phyloP scores from a whole-genome alignment of 1,140 invertebrate species.

The Paraescarpia echinospica region DNA sequence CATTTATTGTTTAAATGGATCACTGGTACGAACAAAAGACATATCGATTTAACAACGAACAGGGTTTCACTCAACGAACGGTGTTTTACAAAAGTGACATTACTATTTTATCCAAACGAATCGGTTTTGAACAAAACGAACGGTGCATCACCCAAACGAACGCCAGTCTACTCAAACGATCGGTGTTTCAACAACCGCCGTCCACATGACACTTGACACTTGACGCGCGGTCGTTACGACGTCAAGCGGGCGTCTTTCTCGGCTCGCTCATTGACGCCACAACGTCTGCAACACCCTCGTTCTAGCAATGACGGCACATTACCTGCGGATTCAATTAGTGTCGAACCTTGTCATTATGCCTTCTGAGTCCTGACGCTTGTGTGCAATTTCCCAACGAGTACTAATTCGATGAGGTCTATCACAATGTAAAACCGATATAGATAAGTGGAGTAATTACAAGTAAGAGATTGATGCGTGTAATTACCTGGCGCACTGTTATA shows the following conservation, averaged over 20 bases:
- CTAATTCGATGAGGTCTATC: too few species aligned
- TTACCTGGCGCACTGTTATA: not conserved
- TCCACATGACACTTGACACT: not conserved
- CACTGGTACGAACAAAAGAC: not conserved
- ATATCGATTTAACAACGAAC: not conserved
- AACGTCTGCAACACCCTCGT: too few species aligned
- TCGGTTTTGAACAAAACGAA: not conserved
- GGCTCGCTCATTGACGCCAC: not conserved
- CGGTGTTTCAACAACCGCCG: not conserved
- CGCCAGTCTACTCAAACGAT: not conserved
- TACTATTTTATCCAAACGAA: too few species aligned
- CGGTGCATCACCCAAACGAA: not conserved
- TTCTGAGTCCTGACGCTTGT: not conserved
- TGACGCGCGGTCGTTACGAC: not conserved
- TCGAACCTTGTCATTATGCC: not conserved
- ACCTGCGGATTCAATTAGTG: not conserved
- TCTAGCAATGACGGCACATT: not conserved
- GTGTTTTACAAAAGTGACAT: too few species aligned
- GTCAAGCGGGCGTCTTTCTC: not conserved
- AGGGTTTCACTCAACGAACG: not conserved
- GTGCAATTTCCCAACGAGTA: not conserved
- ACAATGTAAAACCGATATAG: too few species aligned
- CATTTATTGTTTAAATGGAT: not conserved
- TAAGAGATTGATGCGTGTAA: not conserved
- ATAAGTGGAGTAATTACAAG: too few species aligned